A percentile compares a stretch with the other conserved stretches of the same genome.
phyloP scores from a whole-genome alignment of 2,113 vertebrate genomes.

The Cynopterus brachyotis region DNA sequence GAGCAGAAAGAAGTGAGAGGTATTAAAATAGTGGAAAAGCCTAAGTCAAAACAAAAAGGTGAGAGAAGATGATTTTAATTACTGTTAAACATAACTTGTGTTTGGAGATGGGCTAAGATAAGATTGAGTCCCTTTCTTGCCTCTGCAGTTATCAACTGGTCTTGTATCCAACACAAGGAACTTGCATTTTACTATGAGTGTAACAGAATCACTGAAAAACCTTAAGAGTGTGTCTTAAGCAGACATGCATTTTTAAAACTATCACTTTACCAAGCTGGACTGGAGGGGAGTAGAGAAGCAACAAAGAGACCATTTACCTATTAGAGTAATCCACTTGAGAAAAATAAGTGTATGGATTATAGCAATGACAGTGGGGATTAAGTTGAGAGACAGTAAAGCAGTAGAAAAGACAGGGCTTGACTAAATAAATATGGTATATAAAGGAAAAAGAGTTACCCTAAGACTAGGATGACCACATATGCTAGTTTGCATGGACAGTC shows the following conservation, averaged over 20 bases:
- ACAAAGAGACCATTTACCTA: background rate
- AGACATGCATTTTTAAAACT: constrained; percentile 34
- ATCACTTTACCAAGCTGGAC: background rate
- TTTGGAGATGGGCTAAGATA: background rate
- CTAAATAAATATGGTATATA: background rate
- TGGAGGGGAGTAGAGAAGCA: background rate
- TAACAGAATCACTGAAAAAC: background rate
- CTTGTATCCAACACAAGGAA: background rate
- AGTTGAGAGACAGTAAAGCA: background rate
- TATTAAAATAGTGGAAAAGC: constrained; percentile 26
- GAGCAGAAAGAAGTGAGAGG: background rate
- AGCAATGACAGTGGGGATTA: background rate
- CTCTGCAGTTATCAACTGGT: background rate
- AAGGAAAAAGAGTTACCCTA: background rate
- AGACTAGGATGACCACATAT: background rate
- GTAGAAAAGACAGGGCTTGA: background rate
- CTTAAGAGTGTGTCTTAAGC: background rate
- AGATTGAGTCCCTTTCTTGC: background rate
- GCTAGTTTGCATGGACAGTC: background rate
- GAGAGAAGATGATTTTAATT: background rate
- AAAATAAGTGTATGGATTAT: background rate
- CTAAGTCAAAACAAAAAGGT: constrained; percentile 20
- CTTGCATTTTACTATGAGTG: background rate
- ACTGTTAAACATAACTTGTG: background rate
- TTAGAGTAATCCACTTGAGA: background rate